These are phyloP conservation scores for Druon quercuslanigerum DNA, from an alignment of 1,140 invertebrate species.

Conservation along the genomic window DNA sequence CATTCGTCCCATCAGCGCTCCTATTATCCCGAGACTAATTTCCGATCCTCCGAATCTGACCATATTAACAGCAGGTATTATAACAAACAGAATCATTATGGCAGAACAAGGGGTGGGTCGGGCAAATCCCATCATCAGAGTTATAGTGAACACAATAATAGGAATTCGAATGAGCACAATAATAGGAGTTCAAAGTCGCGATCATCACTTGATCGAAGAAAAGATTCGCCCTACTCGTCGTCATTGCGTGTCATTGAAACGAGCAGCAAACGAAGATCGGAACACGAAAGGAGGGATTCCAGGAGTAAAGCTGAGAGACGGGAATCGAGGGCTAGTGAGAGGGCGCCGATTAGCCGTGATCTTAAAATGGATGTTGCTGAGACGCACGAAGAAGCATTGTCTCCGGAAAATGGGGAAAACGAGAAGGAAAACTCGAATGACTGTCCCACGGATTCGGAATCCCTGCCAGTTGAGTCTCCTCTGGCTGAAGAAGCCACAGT, in stretches of 20 bases:
- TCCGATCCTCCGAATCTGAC: neutral
- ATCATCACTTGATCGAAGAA: conserved; percentile 29
- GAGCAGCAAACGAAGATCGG: neutral
- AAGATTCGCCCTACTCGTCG: neutral
- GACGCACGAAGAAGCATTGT: neutral
- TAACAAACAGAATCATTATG: conserved; percentile 1
- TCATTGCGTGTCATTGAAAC: conserved; percentile 6
- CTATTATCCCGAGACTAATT: conserved; percentile 20
- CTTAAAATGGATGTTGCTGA: conserved; percentile 13
- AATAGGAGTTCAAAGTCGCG: conserved; percentile 32
- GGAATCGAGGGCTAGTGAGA: neutral
- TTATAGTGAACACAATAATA: neutral
- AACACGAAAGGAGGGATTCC: neutral
- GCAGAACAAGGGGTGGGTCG: neutral
- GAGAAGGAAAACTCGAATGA: neutral
- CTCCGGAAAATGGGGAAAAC: neutral
- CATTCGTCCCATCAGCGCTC: neutral
- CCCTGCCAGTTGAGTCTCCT: neutral
- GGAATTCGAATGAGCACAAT: conserved; percentile 13
- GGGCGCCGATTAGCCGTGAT: neutral
- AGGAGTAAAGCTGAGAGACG: neutral
- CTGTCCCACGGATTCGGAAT: neutral
- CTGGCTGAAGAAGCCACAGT: no score
- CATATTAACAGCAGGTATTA: neutral
- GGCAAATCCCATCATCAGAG: neutral